phyloP scores from a whole-genome alignment of 2,888 invertebrate species.

The Loripinus fragilis region DNA sequence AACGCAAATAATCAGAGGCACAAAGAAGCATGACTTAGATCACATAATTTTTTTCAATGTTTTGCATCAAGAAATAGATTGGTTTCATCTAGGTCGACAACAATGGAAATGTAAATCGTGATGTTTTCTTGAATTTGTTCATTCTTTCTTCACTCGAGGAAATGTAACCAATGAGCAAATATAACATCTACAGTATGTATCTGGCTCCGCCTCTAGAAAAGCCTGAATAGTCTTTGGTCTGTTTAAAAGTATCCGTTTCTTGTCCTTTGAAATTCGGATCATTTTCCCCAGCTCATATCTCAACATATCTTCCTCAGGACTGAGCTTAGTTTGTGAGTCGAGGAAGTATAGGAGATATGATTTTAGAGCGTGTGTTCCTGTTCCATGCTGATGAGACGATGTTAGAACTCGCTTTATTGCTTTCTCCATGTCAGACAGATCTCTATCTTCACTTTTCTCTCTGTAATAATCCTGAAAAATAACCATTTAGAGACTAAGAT shows the following conservation, averaged over 20 bases:
- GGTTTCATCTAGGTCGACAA: too few species aligned
- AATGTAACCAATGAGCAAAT: conserved; percentile 4
- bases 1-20: too few species aligned
- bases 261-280: conserved; percentile 11
- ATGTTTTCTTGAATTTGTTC: too few species aligned
- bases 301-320: not conserved
- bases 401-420: conserved; percentile 4
- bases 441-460: not conserved
- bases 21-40: too few species aligned
- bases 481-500: too few species aligned
- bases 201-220: not conserved
- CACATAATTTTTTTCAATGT: too few species aligned
- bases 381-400: not conserved
- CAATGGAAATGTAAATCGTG: too few species aligned
- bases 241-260: conserved; percentile 5
- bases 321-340: not conserved
- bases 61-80: too few species aligned
- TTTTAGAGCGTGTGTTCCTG: not conserved
- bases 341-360: conserved; percentile 3
- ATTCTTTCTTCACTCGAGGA: too few species aligned
- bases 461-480: not conserved
- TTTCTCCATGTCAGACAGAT: conserved; percentile 3
- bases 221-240: conserved; percentile 1
- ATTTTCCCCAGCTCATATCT: not conserved
- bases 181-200: not conserved